phyloP scores from a whole-genome alignment of 2,113 vertebrate species.

The Chloebia gouldiae region DNA sequence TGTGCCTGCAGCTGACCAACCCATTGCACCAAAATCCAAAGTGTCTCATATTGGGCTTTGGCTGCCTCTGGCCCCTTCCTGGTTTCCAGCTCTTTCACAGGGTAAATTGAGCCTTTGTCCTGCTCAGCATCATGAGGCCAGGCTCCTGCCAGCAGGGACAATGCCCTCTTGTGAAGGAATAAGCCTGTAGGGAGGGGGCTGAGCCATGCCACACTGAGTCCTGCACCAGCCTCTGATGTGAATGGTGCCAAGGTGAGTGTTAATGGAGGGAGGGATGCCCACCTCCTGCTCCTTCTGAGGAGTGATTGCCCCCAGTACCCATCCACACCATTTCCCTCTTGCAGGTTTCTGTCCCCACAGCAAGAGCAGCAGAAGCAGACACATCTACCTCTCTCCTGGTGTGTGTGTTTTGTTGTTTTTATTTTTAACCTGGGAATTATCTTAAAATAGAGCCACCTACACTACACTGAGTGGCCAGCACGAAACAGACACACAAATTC shows the following conservation, averaged over 20 bases:
- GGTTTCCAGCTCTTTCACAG: not conserved
- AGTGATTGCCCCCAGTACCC: not conserved
- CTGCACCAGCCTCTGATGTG: not conserved
- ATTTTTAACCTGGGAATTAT: not conserved
- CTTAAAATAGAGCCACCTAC: not conserved
- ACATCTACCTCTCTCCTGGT: not conserved
- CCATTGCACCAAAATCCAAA: not conserved
- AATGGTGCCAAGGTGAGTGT: not conserved
- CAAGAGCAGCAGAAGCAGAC: not conserved
- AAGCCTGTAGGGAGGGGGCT: not conserved
- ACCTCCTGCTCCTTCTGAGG: not conserved
- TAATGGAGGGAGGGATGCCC: not conserved
- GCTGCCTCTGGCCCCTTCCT: not conserved
- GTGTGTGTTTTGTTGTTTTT: not conserved
- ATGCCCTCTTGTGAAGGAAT: conserved; percentile 5
- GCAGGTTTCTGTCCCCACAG: not conserved
- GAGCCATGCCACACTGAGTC: not conserved
- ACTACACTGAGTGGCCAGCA: accelerated
- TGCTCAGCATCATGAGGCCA: not conserved
- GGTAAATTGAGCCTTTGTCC: conserved; percentile 45
- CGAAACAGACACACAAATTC: accelerated
- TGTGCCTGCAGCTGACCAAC: not conserved
- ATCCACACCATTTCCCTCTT: not conserved
- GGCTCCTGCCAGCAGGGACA: not conserved
- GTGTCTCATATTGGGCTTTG: not conserved